Conservation (phyloP, 2,888 invertebrate genomes). For the Herminia tarsipennalis region DNA sequence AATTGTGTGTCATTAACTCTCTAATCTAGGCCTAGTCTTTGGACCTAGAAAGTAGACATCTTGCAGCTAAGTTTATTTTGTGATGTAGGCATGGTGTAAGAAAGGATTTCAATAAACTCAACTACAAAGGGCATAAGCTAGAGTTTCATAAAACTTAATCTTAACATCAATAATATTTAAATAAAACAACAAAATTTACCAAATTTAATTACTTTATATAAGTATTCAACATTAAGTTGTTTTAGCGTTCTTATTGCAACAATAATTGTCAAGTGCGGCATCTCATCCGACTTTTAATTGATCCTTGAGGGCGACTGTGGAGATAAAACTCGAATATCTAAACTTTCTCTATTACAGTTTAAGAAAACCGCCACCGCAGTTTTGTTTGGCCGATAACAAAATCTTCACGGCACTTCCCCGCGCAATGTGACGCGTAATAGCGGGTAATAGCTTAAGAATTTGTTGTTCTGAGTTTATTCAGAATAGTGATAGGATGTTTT, state of each 20-base stretch:
- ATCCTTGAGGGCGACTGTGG: slow-evolving; percentile 82
- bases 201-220: slow-evolving; percentile 44
- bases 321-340: slow-evolving; percentile 82
- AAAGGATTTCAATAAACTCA: not conserved
- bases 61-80: too few relatives aligned
- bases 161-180: slow-evolving; percentile 1
- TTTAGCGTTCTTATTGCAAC: slow-evolving; percentile 73
- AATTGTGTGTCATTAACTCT: too few relatives aligned
- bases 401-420: slow-evolving; percentile 65
- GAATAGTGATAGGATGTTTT: too few relatives aligned
- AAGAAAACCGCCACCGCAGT: slow-evolving; percentile 75
- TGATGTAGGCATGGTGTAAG: too few relatives aligned
- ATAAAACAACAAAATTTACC: slow-evolving; percentile 37
- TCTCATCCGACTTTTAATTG: slow-evolving; percentile 83
- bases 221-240: slow-evolving; percentile 52
- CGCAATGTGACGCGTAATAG: slow-evolving; percentile 62
- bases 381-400: slow-evolving; percentile 78
- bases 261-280: slow-evolving; percentile 75
- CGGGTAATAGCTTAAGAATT: slow-evolving; percentile 42
- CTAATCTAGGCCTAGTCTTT: too few relatives aligned
- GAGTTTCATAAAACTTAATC: slow-evolving; percentile 8
- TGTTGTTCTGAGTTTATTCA: slow-evolving; percentile 29
- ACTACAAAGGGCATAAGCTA: too few relatives aligned
- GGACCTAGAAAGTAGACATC: too few relatives aligned
- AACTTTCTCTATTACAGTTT: slow-evolving; percentile 85